Conservation (phyloP, 64 coral and sea anemone genomes). For the Pachyseris speciosa region DNA sequence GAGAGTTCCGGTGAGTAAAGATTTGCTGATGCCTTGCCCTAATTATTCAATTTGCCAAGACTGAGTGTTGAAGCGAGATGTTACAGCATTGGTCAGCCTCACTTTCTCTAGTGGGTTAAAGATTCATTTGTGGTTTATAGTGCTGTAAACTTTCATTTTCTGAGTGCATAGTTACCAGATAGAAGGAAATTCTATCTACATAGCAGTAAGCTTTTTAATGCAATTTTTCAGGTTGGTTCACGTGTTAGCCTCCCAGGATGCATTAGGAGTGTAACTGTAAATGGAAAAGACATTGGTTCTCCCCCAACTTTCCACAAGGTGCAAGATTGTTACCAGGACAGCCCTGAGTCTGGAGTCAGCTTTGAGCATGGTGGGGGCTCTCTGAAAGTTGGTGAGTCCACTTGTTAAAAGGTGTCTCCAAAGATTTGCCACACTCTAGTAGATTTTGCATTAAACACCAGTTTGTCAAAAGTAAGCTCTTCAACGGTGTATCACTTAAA, state of each 20-base stretch:
- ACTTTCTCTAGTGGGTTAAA: too few species aligned
- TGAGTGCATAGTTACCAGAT: too few species aligned
- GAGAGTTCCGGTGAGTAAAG: constrained; percentile 42
- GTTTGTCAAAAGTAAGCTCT: too few species aligned
- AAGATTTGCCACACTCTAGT: not conserved
- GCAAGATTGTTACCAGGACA: not conserved
- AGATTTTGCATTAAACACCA: not conserved
- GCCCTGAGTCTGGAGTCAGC: constrained; percentile 30
- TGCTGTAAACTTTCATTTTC: too few species aligned
- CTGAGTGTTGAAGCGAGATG: too few species aligned
- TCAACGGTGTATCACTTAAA: too few species aligned
- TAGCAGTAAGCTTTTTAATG: not conserved
- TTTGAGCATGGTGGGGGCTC: constrained; percentile 51
- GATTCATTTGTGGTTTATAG: too few species aligned
- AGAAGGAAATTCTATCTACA: not conserved
- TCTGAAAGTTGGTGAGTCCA: constrained; percentile 42
- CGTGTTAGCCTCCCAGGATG: constrained; percentile 48
- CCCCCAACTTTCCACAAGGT: not conserved
- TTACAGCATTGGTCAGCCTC: too few species aligned
- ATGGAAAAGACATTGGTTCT: not conserved
- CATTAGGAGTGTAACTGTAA: constrained; percentile 54
- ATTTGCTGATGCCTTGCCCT: too few species aligned
- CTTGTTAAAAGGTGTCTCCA: not conserved
- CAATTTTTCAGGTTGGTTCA: constrained; percentile 6
- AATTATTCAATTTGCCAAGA: not conserved